Conservation (phyloP, 2,797 vertebrate genomes). For the Platalea minor region DNA sequence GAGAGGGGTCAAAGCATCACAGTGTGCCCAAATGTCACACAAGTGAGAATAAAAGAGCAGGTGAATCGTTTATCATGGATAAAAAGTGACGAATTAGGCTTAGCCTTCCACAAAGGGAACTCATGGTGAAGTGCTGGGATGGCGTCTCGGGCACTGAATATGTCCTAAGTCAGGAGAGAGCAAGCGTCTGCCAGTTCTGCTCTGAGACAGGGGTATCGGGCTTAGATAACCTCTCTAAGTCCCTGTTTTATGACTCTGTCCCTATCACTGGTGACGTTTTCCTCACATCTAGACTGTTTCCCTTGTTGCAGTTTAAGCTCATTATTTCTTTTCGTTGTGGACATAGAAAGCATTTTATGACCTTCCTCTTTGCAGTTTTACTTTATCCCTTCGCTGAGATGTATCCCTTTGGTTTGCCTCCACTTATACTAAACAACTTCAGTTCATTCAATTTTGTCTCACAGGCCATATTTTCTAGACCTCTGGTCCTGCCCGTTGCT, state of each 20-base stretch:
- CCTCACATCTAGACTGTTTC: not conserved
- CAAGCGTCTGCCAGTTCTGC: not conserved
- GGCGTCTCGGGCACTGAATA: accelerated
- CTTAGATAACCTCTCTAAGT: not conserved
- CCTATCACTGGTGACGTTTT: not conserved
- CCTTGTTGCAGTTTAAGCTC: not conserved
- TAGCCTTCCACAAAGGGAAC: not conserved
- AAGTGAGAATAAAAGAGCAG: not conserved
- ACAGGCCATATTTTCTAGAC: not conserved
- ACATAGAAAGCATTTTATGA: not conserved
- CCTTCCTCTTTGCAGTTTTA: not conserved
- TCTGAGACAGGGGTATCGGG: not conserved
- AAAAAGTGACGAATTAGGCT: not conserved
- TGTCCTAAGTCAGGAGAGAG: not conserved
- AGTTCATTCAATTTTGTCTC: not conserved
- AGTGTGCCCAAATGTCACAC: not conserved
- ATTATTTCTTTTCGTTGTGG: not conserved
- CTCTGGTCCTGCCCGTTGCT: not conserved
- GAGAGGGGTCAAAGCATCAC: no score
- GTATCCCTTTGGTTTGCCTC: not conserved
- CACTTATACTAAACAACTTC: not conserved
- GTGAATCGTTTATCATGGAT: accelerated
- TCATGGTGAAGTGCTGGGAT: not conserved
- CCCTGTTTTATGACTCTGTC: not conserved
- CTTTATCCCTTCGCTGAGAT: not conserved